Base-by-base conservation (phyloP, 2,797 vertebrate genomes). In the Neomorphus geoffroyi region DNA sequence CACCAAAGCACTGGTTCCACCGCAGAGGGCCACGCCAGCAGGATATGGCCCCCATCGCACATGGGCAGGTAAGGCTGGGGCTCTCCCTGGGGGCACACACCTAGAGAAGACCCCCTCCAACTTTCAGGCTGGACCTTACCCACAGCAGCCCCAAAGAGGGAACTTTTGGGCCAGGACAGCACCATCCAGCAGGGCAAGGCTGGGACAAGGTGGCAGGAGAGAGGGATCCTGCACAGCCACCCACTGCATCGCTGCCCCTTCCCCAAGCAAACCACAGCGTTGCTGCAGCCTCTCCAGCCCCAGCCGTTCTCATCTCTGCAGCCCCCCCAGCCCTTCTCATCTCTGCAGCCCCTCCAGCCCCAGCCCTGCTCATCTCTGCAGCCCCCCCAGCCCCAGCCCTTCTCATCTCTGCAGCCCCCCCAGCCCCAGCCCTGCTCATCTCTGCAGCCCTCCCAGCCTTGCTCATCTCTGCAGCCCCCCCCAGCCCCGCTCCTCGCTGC, bases 21-120 rank as follows among this genome's bases (percentile, higher is more conserved):
- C 1, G 12, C 54, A 28, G n/a, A 18, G 58, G 35, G 32, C 28
- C 5, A 0, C 4, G 24, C n/a, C 18, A 2, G 54, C 5, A 9
- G 77, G 50, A 35, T 14, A 11, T 1, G 2, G 53, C 8, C 39
- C 45, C 51, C 12, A 16, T 19, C 5, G 1, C 73, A 12, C 30
- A 7, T 0, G 8, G 45, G 9, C n/a, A 22, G 58, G 45, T 4
- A 23, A 56, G 7, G 12, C 12, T 56, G 22, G 5, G 48, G 12
- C 18, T 16, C 18, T 57, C 28, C 35, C 11, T 13, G 33, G n/a
- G 35, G 18, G 3, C 26, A 28, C 43, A 50, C 2, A 8, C 1
- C 0, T 10, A 41, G 16, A 32, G 39, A 21, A 23, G 33, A 41
- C 2, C 18, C 18, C 66, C 61, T 35, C 39, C 32, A 51, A 1